A percentile compares a stretch with the other conserved stretches of the same genome.
phyloP scores from a whole-genome alignment of 2,888 invertebrate species.

The Xestia c-nigrum region DNA sequence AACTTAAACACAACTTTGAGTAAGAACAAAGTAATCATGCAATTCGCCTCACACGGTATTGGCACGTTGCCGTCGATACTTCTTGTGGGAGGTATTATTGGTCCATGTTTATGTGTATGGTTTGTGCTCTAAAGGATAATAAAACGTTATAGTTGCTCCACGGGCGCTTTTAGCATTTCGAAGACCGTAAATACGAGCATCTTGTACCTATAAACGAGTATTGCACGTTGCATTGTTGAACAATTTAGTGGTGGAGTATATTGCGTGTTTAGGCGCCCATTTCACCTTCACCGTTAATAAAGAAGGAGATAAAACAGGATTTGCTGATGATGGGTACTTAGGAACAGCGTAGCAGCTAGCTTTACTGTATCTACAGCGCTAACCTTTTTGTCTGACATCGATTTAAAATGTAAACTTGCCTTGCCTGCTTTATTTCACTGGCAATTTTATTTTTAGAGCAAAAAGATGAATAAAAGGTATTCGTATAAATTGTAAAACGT shows the following conservation, averaged over 20 bases:
- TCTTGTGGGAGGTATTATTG: slow-evolving; percentile 80
- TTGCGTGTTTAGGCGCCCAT: slow-evolving; percentile 51
- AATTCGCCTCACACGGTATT: slow-evolving; percentile 67
- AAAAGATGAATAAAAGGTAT: not conserved
- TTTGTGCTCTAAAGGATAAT: slow-evolving; percentile 82
- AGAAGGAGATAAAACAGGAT: slow-evolving; percentile 46
- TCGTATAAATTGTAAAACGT: not conserved
- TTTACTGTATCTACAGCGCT: slow-evolving; percentile 12
- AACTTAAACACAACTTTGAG: slow-evolving; percentile 30
- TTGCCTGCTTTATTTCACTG: not conserved
- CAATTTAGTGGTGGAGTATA: slow-evolving; percentile 61
- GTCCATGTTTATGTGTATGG: slow-evolving; percentile 79
- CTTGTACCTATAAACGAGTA: slow-evolving; percentile 79
- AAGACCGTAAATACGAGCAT: slow-evolving; percentile 81
- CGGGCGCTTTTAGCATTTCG: slow-evolving; percentile 80
- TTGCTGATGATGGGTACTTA: slow-evolving; percentile 40
- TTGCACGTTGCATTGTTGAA: slow-evolving; percentile 71
- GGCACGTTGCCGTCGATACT: slow-evolving; percentile 81
- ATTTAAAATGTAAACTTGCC: slow-evolving; percentile 4
- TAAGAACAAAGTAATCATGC: slow-evolving; percentile 53
- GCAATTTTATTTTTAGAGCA: not conserved
- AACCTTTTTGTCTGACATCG: slow-evolving; percentile 22
- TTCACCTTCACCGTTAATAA: slow-evolving; percentile 45
- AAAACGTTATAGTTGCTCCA: slow-evolving; percentile 85
- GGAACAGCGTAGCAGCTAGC: slow-evolving; percentile 1